Evolutionary conservation across 2,888 invertebrate genomes (phyloP).

Genomic region (Athetis lepigone): DNA sequence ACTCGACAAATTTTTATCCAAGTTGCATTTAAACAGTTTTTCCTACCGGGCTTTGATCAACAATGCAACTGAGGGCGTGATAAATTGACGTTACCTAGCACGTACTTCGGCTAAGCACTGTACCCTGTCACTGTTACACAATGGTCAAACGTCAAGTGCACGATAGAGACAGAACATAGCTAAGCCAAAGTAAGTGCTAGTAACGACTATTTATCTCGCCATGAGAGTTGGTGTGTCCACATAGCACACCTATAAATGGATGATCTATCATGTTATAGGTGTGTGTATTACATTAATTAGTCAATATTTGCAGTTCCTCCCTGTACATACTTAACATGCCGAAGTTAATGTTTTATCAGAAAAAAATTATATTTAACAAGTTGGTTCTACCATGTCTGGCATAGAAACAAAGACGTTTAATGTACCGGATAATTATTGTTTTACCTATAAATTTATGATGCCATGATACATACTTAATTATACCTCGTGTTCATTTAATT

Average conservation of each 20-base stretch:
- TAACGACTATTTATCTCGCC: no score
- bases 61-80: no score
- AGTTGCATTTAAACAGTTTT: no score
- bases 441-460: conserved; percentile 4
- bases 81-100: no score
- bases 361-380: conserved; percentile 10
- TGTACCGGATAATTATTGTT: conserved; percentile 28
- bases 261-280: neutral
- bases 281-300: conserved; percentile 12
- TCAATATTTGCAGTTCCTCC: conserved; percentile 30
- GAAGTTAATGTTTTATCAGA: conserved; percentile 14
- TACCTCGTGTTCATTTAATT: conserved; percentile 12
- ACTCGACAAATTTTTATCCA: no score
- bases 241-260: no score
- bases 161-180: no score
- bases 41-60: no score
- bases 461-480: conserved; percentile 18
- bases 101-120: no score
- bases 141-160: no score
- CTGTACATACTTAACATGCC: conserved; percentile 19
- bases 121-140: no score
- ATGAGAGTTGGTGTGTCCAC: neutral
- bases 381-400: conserved; percentile 15
- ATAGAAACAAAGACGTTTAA: conserved; percentile 30
- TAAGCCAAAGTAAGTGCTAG: no score